These are phyloP conservation scores for Sphenodon punctatus DNA, from an alignment of 2,797 vertebrate genomes.

Conservation along the genomic window DNA sequence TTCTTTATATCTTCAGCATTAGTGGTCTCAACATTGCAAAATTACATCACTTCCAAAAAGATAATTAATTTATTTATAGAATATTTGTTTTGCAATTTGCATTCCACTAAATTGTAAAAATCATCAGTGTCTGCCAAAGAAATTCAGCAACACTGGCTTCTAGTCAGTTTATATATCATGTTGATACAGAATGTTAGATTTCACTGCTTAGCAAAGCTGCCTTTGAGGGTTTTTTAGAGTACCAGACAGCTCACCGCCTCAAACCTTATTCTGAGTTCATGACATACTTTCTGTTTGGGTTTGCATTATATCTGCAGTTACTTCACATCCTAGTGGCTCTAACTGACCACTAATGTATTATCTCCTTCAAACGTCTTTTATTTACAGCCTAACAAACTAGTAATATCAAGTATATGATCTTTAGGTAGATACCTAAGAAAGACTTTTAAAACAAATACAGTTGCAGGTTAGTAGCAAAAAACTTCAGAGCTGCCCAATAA, in stretches of 20 bases:
- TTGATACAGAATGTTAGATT: background rate
- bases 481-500: background rate
- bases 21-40: background rate
- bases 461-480: background rate
- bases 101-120: background rate
- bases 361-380: background rate
- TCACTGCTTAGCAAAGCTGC: background rate
- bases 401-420: background rate
- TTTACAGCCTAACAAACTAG: background rate
- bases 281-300: background rate
- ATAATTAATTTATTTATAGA: background rate
- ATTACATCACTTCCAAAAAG: background rate
- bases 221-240: background rate
- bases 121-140: background rate
- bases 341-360: background rate
- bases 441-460: background rate
- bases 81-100: background rate
- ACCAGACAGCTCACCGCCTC: background rate
- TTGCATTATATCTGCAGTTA: background rate
- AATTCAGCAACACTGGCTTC: background rate
- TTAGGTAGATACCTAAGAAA: background rate
- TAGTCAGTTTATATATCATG: accelerated
- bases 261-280: background rate
- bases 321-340: background rate
- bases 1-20: background rate